Conservation (phyloP, 2,797 vertebrate genomes). For the Coreius guichenoti region DNA sequence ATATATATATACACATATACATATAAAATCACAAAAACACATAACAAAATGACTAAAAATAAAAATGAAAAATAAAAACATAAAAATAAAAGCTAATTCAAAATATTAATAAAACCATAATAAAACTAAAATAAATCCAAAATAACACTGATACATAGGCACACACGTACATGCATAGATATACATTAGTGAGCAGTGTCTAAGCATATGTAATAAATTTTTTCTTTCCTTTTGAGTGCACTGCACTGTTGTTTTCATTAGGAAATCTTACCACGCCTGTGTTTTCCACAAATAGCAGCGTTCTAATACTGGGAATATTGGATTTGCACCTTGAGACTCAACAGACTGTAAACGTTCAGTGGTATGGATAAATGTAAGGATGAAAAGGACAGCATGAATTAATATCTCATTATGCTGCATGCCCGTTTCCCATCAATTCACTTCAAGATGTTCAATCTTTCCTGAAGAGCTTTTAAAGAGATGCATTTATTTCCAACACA, state of each 20-base stretch:
- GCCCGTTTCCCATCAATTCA: constrained; percentile 9
- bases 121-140: too few species aligned
- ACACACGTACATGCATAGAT: too few species aligned
- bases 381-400: constrained; percentile 20
- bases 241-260: background rate
- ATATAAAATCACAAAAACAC: too few species aligned
- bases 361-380: constrained; percentile 6
- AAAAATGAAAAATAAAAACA: too few species aligned
- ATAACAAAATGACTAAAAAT: too few species aligned
- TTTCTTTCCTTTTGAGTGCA: background rate
- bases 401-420: constrained; percentile 25
- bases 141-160: too few species aligned
- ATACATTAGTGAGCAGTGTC: background rate
- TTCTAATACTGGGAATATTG: background rate
- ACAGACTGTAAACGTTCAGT: constrained; percentile 28
- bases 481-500: background rate
- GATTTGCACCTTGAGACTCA: background rate
- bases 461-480: constrained; percentile 9
- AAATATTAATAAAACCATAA: too few species aligned
- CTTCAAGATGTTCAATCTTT: constrained; percentile 16
- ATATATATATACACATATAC: too few species aligned
- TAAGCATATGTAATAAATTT: background rate
- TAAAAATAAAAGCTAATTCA: too few species aligned
- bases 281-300: background rate
- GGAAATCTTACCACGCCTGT: background rate